These are phyloP conservation scores for Opisthograptis luteolata DNA, from an alignment of 2,888 invertebrate genomes.

Conservation along the genomic window DNA sequence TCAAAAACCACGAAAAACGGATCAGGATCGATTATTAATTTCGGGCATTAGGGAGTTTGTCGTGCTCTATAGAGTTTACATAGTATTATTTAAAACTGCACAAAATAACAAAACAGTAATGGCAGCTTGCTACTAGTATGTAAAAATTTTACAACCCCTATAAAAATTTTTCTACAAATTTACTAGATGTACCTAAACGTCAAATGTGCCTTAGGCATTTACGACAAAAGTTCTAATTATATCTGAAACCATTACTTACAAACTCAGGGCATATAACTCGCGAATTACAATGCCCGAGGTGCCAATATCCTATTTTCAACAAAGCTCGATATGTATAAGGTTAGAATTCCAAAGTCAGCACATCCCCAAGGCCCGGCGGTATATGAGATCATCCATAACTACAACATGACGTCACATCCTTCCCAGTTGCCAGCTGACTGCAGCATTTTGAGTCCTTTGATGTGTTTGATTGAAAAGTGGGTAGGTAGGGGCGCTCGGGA, in stretches of 20 bases:
- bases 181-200: no score
- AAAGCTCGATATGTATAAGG: slow-evolving; percentile 7
- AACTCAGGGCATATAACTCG: slow-evolving; percentile 21
- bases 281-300: slow-evolving; percentile 19
- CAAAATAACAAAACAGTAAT: no score
- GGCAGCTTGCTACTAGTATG: no score
- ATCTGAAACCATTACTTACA: slow-evolving; percentile 9
- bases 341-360: slow-evolving; percentile 34
- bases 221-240: background rate
- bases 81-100: no score
- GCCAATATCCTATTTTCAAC: slow-evolving; percentile 23
- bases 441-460: slow-evolving; percentile 9
- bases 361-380: slow-evolving; percentile 17
- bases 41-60: no score
- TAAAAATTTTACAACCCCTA: no score
- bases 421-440: slow-evolving; percentile 26
- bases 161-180: no score
- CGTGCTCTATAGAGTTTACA: no score
- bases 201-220: no score
- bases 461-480: slow-evolving; percentile 11
- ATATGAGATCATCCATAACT: slow-evolving; percentile 32
- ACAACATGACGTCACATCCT: slow-evolving; percentile 30
- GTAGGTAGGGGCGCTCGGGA: background rate
- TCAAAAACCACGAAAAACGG: no score
- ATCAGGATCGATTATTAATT: no score